phyloP scores from a whole-genome alignment of 2,888 invertebrate species.

The Dicycla oo region DNA sequence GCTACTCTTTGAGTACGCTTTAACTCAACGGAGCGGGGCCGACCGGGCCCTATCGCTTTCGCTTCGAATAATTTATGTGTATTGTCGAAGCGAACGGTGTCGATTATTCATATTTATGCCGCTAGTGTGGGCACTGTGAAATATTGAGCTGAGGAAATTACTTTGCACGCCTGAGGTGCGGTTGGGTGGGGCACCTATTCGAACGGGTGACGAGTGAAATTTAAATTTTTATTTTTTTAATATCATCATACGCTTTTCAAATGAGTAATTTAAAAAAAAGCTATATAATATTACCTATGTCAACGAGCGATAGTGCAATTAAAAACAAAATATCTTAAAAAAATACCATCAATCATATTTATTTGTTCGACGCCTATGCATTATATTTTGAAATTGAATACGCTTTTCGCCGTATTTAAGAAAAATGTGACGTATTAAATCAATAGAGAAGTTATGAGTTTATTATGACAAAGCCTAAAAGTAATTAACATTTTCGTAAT shows the following conservation, averaged over 20 bases:
- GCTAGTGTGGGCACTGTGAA: conserved; percentile 77
- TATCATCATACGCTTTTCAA: background rate
- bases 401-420: background rate
- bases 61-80: conserved; percentile 77
- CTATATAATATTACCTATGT: no score
- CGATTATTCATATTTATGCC: conserved; percentile 84
- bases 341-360: conserved; percentile 4
- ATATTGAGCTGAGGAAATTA: conserved; percentile 78
- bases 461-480: background rate
- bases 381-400: background rate
- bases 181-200: conserved; percentile 10
- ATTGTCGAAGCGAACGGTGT: conserved; percentile 77
- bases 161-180: conserved; percentile 74
- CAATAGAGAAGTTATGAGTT: background rate
- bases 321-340: background rate
- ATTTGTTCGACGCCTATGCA: background rate
- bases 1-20: conserved; percentile 66
- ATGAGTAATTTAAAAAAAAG: background rate
- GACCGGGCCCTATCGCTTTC: conserved; percentile 73
- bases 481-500: background rate
- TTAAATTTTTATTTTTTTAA: background rate
- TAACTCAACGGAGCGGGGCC: conserved; percentile 61
- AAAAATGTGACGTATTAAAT: no score
- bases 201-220: conserved; percentile 2
- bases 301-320: background rate